Evolutionary conservation across 2,113 vertebrate genomes (phyloP), one percentile per base, ranked within the genome.

Genomic region (Carettochelys insculpta): DNA sequence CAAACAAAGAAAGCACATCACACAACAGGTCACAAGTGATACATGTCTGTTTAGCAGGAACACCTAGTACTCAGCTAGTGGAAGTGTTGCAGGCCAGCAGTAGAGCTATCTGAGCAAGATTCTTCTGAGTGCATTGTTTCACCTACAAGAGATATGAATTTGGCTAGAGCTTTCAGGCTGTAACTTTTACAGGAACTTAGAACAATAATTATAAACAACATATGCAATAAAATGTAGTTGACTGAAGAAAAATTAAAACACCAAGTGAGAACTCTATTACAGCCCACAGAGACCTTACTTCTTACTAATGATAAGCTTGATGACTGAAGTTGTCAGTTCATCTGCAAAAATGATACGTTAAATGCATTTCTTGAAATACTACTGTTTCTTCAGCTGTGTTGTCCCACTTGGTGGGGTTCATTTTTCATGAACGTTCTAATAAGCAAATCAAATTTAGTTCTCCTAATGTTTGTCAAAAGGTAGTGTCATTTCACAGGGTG

Each of bases 21-120:
- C 38, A 51, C 2, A 0, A 16, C 1, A 0, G 50, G 29, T 24
- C 79, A 54, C 34, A 34, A 14, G 10, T 0, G 0, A 19, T 14
- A 24, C n/a, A 5, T 34, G 6, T 34, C 27, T 51, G 52, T 41
- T 1, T 0, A 61, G 80, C 56, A 10, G 56, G 48, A 50, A 22
- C 29, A 16, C 54, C 20, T 47, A 61, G 20, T 11, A 22, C 31
- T 47, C 12, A 24, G 3, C 4, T 17, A 25, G 17, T 34, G 29
- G 31, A 48, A 45, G 45, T 48, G 75, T 77, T 31, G 14, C 27
- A 47, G 43, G 75, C 27, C 45, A 48, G 45, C 8, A 48, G 9
- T 31, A 45, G 47, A 77, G 29, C 16, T 8, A 47, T 24, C 38
- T 41, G n/a, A n/a, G 31, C 61, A 71, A 71, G 19, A 38, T 71